phyloP scores from a whole-genome alignment of 2,113 vertebrate genomes.

The Mohoua ochrocephala region DNA sequence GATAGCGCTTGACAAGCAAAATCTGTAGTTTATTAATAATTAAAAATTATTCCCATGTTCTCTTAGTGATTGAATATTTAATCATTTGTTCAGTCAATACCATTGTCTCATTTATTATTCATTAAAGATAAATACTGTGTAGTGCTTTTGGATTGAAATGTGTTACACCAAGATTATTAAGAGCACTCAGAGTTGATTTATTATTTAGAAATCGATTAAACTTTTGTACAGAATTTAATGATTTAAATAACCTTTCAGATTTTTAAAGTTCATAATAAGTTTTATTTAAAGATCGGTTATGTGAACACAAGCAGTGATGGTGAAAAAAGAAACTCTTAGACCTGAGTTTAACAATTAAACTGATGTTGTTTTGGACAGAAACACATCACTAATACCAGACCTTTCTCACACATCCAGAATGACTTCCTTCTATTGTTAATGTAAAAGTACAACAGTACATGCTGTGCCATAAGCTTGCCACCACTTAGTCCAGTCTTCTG shows the following conservation, averaged over 20 bases:
- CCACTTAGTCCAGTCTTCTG: background rate
- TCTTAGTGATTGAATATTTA: conserved; percentile 80
- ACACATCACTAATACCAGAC: background rate
- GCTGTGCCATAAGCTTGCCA: background rate
- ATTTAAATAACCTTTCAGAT: conserved; percentile 43
- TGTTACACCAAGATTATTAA: conserved; percentile 68
- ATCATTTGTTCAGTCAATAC: conserved; percentile 77
- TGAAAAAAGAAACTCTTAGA: background rate
- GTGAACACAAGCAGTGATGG: background rate
- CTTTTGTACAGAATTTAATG: conserved; percentile 61
- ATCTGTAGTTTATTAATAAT: conserved; percentile 77
- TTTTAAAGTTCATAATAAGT: conserved; percentile 36
- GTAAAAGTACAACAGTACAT: background rate
- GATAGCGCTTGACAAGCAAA: conserved; percentile 66
- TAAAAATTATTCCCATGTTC: conserved; percentile 74
- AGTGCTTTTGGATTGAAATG: conserved; percentile 69
- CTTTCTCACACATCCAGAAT: background rate
- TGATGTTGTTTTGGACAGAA: background rate
- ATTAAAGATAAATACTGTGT: conserved; percentile 79
- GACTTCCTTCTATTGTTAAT: background rate
- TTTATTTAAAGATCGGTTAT: conserved; percentile 11
- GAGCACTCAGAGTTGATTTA: conserved; percentile 67
- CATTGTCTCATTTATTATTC: conserved; percentile 78
- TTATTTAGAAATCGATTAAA: conserved; percentile 75
- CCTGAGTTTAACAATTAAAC: background rate